phyloP scores from a whole-genome alignment of 2,113 vertebrate species.

The Macaca mulatta region DNA sequence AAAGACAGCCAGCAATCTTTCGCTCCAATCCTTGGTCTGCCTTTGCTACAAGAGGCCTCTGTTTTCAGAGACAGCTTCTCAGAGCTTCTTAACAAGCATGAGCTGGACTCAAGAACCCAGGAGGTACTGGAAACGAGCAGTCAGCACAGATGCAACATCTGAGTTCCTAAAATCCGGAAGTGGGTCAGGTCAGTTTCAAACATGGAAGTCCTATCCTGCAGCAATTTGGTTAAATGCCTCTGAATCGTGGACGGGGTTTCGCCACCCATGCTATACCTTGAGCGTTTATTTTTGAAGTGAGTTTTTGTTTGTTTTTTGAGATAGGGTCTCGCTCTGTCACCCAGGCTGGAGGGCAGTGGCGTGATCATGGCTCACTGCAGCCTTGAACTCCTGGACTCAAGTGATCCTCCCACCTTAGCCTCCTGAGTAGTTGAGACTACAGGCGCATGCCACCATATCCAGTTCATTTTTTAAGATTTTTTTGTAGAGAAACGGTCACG shows the following conservation, averaged over 20 bases:
- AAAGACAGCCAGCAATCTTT: not conserved
- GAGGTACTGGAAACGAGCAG: not conserved
- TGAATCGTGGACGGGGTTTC: not conserved
- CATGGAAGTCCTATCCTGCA: not conserved
- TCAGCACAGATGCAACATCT: not conserved
- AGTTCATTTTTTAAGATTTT: too few relatives aligned
- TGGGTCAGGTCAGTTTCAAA: not conserved
- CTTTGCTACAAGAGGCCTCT: not conserved
- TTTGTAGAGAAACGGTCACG: too few relatives aligned
- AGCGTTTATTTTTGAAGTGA: not conserved
- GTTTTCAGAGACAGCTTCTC: not conserved
- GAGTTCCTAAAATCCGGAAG: not conserved
- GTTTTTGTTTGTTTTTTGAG: too few relatives aligned
- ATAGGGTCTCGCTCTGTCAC: too few relatives aligned
- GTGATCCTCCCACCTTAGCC: too few relatives aligned
- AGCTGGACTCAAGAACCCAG: not conserved
- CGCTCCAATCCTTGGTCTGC: not conserved
- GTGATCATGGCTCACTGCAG: too few relatives aligned
- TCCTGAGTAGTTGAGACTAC: too few relatives aligned
- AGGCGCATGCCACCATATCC: too few relatives aligned
- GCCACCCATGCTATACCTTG: accelerated
- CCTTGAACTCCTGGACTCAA: too few relatives aligned
- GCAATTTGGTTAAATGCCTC: not conserved
- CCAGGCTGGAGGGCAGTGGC: too few relatives aligned
- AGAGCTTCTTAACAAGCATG: not conserved